phyloP scores from a whole-genome alignment of 1,140 invertebrate species.

The fruit fly (Drosophila melanogaster) region Release_6_plus_ISO1_MT NC_004354.4:22692001-22692500 shows the following conservation, averaged over 20 bases:
- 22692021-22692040: constrained; percentile 31
- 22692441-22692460: too few relatives aligned
- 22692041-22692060: constrained; percentile 14
- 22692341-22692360: neutral
- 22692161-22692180: constrained; percentile 79
- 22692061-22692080: constrained; percentile 1
- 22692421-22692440: too few relatives aligned
- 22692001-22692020: neutral
- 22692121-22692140: constrained; percentile 40
- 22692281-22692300: constrained; percentile 7
- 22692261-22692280: constrained; percentile 23
- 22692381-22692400: too few relatives aligned
- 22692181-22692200: constrained; percentile 81
- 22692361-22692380: neutral
- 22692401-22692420: too few relatives aligned
- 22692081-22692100: constrained; percentile 48
- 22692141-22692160: constrained; percentile 37
- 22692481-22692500: too few relatives aligned
- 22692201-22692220: constrained; percentile 74
- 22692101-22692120: constrained; percentile 64
- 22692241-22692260: constrained; percentile 67
- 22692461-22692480: too few relatives aligned
- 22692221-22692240: constrained; percentile 66
- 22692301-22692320: constrained; percentile 11
- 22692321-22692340: constrained; percentile 19